Evolutionary conservation across 2,797 vertebrate species (phyloP).

Genomic region (Crocidura indochinensis): DNA sequence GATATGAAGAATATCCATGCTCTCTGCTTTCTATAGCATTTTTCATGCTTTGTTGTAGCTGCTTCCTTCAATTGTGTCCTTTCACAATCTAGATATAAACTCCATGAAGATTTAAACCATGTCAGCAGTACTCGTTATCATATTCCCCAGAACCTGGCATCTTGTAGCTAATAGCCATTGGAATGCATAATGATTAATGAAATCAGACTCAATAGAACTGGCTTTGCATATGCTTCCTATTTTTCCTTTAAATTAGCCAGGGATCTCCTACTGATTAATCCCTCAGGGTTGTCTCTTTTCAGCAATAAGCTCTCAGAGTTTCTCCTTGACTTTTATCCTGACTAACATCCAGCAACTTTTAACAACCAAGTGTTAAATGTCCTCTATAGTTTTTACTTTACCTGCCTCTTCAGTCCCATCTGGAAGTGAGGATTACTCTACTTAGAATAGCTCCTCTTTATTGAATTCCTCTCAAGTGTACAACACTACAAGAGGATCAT

Average conservation of each 20-base stretch:
- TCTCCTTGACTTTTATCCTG: constrained; percentile 3
- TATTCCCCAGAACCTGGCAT: not conserved
- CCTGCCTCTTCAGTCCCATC: not conserved
- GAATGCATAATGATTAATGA: constrained; percentile 36
- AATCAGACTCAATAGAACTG: not conserved
- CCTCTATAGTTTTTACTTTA: not conserved
- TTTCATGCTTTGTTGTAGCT: not conserved
- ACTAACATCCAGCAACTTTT: not conserved
- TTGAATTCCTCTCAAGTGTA: constrained; percentile 30
- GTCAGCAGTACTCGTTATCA: not conserved
- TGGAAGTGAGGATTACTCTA: not conserved
- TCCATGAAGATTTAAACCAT: not conserved
- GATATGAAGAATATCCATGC: not conserved
- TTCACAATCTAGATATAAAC: constrained; percentile 1
- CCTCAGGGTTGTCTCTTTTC: not conserved
- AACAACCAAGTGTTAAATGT: not conserved
- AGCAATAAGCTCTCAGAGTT: not conserved
- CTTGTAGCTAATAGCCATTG: not conserved
- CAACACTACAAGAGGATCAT: not conserved
- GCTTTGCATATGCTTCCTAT: not conserved
- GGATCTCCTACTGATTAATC: not conserved
- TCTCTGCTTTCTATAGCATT: not conserved
- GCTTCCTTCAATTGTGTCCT: not conserved
- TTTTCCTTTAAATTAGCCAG: constrained; percentile 39
- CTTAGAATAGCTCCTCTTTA: constrained; percentile 47